Base-by-base conservation (phyloP, 2,888 invertebrate species). In the Exephanes ischioxanthus region DNA sequence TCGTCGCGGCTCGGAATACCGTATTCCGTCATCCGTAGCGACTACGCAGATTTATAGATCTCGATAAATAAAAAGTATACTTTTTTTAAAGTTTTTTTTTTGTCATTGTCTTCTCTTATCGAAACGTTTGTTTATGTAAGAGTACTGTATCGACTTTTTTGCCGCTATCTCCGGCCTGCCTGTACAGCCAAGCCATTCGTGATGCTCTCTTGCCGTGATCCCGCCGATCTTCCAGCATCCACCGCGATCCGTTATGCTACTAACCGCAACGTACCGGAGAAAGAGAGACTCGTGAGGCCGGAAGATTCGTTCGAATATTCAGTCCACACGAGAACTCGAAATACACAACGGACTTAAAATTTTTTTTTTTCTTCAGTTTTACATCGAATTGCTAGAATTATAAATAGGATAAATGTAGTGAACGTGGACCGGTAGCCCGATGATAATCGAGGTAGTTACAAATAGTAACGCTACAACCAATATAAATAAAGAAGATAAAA, bases 161-260 rank as follows among this genome's bases (percentile, higher is more conserved):
- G 22, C 33, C 76, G 55, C 30, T 30, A 41, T 67, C 30, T 16
- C 41, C 67, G 33, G 55, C n/a, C 48, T 61, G 19, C 48, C 51
- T 41, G 26, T 45, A 26, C 16, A 26, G 58, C 48, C 37, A 33
- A 55, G 51, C 79, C 61, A 80, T 80, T 72, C 76, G 83, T 68
- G 73, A 76, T 80, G 85, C 85, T 76, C 76, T 73, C 72, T 61
- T 80, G 51, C 78, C 48, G 73, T 9, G n/a, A 16, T 11, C 73
- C 76, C 71, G 33, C 22, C 48, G 55, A 37, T 81, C 48, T 75
- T 73, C 37, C 81, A 85, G 73, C 85, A 77, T 85, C 86, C 75
- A 85, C 76, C 85, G 73, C 82, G 76, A 83, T 85, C 86, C 85
- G 86, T 85, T 86, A 86, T 72, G 66, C 78, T 11, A 37, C 68